Percentiles rank a stretch among this genome's conserved stretches.
phyloP scores from a whole-genome alignment of 2,888 invertebrate species.

The Deroplatys truncata region DNA sequence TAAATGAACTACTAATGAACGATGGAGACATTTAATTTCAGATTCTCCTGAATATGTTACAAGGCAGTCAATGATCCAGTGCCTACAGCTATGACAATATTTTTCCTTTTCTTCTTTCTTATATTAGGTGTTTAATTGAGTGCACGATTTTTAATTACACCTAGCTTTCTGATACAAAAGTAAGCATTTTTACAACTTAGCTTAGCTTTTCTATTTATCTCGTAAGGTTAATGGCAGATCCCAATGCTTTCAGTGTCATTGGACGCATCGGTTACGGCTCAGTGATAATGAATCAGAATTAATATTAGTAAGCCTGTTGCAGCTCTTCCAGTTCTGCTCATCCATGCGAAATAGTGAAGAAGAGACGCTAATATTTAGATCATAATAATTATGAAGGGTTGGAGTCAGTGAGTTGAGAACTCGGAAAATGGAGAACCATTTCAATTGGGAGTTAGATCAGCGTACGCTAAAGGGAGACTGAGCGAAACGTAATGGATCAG shows the following conservation, averaged over 20 bases:
- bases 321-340: background rate
- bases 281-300: background rate
- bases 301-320: background rate
- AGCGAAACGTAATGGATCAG: background rate
- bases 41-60: no score
- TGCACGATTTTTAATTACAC: no score
- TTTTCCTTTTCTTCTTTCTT: no score
- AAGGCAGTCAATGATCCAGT: no score
- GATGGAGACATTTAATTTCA: no score
- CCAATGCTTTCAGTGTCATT: background rate
- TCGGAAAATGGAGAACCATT: constrained; percentile 1
- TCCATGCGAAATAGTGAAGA: background rate
- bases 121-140: no score
- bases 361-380: background rate
- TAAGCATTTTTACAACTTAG: no score
- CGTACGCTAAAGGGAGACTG: background rate
- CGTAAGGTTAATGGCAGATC: background rate
- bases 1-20: no score
- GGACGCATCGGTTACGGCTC: background rate
- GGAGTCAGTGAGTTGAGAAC: constrained; percentile 1
- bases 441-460: background rate
- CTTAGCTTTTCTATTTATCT: background rate
- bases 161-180: no score
- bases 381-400: background rate
- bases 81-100: no score